Conservation (phyloP, 2,888 invertebrate genomes). For the Troides helena region DNA sequence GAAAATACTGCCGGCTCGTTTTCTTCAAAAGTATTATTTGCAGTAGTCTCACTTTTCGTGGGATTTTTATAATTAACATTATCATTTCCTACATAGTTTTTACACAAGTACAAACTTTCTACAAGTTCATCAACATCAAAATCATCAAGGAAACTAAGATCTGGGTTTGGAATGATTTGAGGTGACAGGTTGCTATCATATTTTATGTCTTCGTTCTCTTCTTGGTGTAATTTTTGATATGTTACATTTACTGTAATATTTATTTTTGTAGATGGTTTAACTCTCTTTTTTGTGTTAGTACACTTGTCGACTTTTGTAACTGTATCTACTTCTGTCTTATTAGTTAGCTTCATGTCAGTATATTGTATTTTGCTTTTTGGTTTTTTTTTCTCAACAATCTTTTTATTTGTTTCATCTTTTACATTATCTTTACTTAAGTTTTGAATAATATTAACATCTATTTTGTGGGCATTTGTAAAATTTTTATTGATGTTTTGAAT, state of each 20-base stretch:
- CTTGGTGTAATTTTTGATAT: constrained; percentile 35
- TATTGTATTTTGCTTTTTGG: background rate
- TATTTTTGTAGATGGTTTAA: constrained; percentile 40
- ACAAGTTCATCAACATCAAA: constrained; percentile 64
- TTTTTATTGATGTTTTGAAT: background rate
- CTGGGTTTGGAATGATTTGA: constrained; percentile 35
- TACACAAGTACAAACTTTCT: constrained; percentile 41
- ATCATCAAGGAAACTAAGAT: constrained; percentile 63
- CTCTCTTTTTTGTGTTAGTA: constrained; percentile 20
- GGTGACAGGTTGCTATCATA: constrained; percentile 9
- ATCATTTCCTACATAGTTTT: constrained; percentile 15
- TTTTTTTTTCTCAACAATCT: background rate
- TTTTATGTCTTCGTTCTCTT: constrained; percentile 33
- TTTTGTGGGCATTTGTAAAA: background rate
- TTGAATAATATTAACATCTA: background rate
- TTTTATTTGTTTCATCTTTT: background rate
- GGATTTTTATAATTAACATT: background rate
- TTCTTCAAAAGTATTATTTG: background rate
- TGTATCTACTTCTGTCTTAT: background rate
- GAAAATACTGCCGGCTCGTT: background rate
- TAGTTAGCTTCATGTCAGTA: background rate
- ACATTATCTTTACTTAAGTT: background rate
- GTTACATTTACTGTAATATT: constrained; percentile 53
- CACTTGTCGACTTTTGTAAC: background rate
- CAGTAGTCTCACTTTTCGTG: background rate